These are phyloP conservation scores for Gryon sp. DNA, from an alignment of 1,140 invertebrate species.

Conservation along the genomic window DNA sequence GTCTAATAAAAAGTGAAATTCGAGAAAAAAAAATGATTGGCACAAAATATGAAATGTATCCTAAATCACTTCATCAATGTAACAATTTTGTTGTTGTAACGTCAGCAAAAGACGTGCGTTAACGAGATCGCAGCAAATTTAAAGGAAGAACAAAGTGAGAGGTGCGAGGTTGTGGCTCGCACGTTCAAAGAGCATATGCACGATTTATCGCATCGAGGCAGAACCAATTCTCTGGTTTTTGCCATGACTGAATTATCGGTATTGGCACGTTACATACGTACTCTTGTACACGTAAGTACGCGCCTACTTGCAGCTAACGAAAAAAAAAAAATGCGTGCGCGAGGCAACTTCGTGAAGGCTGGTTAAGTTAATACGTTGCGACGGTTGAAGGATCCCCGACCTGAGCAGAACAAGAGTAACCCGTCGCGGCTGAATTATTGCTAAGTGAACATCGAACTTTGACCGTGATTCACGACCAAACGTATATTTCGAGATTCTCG, in stretches of 20 bases:
- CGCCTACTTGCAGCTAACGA: conserved; percentile 67
- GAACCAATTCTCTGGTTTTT: conserved; percentile 65
- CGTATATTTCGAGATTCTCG: conserved; percentile 27
- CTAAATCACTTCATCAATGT: neutral
- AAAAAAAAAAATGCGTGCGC: conserved; percentile 59
- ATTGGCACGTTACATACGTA: conserved; percentile 68
- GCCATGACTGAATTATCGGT: conserved; percentile 70
- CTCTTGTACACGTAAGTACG: conserved; percentile 61
- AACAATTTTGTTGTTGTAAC: conserved; percentile 30
- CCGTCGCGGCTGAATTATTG: conserved; percentile 72
- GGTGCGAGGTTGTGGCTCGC: conserved; percentile 38
- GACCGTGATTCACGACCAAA: conserved; percentile 56
- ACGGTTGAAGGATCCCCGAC: conserved; percentile 64
- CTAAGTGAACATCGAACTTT: conserved; percentile 75
- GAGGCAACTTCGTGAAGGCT: conserved; percentile 44
- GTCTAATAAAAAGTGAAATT: too few species aligned
- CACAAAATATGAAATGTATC: conserved; percentile 10
- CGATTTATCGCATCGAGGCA: conserved; percentile 64
- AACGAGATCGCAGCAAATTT: conserved; percentile 66
- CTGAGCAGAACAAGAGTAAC: conserved; percentile 66
- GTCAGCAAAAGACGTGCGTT: conserved; percentile 53
- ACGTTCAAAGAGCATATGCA: conserved; percentile 36
- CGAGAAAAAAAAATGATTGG: neutral
- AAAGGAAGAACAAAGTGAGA: conserved; percentile 56
- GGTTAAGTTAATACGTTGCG: conserved; percentile 62